Evolutionary conservation across 2,797 vertebrate genomes (phyloP).

Genomic region (Periophthalmus magnuspinnatus): DNA sequence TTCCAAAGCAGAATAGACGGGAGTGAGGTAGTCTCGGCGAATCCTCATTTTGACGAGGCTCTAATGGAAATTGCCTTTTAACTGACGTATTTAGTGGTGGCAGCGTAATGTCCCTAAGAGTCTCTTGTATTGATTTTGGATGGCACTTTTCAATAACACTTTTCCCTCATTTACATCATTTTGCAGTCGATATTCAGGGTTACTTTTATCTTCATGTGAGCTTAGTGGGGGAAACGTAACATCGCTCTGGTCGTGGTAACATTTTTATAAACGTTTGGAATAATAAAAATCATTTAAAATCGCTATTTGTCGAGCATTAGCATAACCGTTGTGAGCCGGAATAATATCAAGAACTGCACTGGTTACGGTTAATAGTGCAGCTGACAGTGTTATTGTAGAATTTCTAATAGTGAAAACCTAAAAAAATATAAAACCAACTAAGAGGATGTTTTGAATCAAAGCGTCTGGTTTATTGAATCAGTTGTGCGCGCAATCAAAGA

Average conservation of each 20-base stretch:
- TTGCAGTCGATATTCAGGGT: conserved; percentile 1
- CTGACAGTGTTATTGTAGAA: too few relatives aligned
- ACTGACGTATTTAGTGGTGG: conserved; percentile 27
- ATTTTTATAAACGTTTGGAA: not conserved
- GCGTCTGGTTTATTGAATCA: too few relatives aligned
- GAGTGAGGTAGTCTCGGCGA: conserved; percentile 2
- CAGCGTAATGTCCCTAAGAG: conserved; percentile 28
- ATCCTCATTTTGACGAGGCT: not conserved
- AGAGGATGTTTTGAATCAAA: too few relatives aligned
- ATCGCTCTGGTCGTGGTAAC: not conserved
- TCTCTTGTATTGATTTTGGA: conserved; percentile 44
- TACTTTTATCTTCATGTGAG: not conserved
- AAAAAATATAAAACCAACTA: too few relatives aligned
- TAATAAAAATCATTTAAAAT: too few relatives aligned
- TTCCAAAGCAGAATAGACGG: conserved; percentile 33
- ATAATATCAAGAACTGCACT: too few relatives aligned
- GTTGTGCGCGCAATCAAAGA: too few relatives aligned
- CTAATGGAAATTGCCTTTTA: conserved; percentile 47
- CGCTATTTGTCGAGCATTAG: too few relatives aligned
- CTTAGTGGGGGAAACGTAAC: not conserved
- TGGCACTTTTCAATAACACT: conserved; percentile 30
- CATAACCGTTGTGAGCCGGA: too few relatives aligned
- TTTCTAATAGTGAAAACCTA: too few relatives aligned
- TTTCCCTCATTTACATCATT: conserved; percentile 36
- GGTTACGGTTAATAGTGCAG: too few relatives aligned